Base-by-base conservation (phyloP, 1,140 invertebrate genomes). In the Diachasmimorpha longicaudata region DNA sequence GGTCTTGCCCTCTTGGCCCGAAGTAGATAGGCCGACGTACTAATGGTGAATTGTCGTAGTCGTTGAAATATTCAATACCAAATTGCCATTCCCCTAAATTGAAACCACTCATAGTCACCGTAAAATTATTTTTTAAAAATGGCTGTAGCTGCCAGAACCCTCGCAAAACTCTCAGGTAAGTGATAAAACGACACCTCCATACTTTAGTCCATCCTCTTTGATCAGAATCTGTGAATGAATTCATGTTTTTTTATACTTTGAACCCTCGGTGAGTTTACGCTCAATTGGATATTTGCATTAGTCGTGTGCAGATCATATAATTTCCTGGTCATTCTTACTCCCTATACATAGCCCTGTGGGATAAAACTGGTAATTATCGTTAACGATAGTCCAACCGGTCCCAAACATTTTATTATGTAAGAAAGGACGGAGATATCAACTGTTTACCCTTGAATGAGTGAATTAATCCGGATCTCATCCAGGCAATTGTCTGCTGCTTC, bases 111-210 rank as follows among this genome's bases (percentile, higher is more conserved):
- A 44, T 66, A 52, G 76, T 80, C 84, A 81, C 79, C 79, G 67
- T 68, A 77, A 79, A 81, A 78, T 66, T 4, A 79, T 72, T 66
- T 4, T 78, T 72, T 42, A 77, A 86, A 85, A 80, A 88, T 89
- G 88, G 88, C 87, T 84, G 87, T 88, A 75, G 87, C 85, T 84
- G 82, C 82, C 72, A 88, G 86, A 75, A 83, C 83, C 77, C 84
- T 89, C 78, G 85, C 87, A 42, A 87, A 88, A 85, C 80, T 89
- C 48, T 80, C 88, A 85, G 86, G 88, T 89, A 72, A 78, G 79
- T 67, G 44, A 46, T 31, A 31, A 31, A 31, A 31, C 31, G 2
- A 2, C 31, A 3, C 31, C 6, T 31, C 31, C 31, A 2, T 31
- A n/a, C n/a, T n/a, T n/a, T n/a, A n/a, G n/a, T n/a, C n/a, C 31